phyloP scores from a whole-genome alignment of 1,140 invertebrate genomes.

The Brachionus angularis region DNA sequence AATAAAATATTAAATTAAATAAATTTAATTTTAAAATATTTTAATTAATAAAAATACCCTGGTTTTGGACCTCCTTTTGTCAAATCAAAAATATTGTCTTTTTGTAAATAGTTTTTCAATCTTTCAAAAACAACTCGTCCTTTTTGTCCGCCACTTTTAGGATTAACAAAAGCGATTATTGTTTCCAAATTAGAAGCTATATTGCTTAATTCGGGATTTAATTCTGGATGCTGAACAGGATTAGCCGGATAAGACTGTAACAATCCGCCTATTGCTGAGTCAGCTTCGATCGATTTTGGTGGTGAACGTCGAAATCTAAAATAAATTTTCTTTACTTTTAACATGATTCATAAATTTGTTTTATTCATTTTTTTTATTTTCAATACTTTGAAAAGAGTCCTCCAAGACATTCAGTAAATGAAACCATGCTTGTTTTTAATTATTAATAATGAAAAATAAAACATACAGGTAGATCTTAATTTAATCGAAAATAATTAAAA shows the following conservation, averaged over 20 bases:
- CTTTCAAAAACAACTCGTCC: conserved; percentile 33
- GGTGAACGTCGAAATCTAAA: conserved; percentile 15
- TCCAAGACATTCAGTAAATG: conserved; percentile 39
- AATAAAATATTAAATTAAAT: neutral
- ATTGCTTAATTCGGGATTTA: conserved; percentile 34
- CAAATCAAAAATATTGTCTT: conserved; percentile 36
- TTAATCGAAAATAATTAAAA: too few relatives aligned
- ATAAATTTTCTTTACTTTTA: neutral
- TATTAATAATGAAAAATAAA: too few relatives aligned
- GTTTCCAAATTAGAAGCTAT: neutral
- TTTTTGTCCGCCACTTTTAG: conserved; percentile 43
- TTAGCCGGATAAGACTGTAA: conserved; percentile 39
- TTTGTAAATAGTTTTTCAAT: conserved; percentile 13
- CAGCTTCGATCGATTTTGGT: conserved; percentile 31
- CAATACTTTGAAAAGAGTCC: conserved; percentile 21
- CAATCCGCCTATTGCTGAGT: conserved; percentile 35
- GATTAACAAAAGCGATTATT: conserved; percentile 44
- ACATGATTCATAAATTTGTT: neutral
- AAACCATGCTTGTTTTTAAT: conserved; percentile 23
- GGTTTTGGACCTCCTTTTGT: conserved; percentile 26
- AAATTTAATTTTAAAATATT: neutral
- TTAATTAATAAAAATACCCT: neutral
- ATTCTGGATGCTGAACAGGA: conserved; percentile 34
- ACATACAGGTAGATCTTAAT: too few relatives aligned
- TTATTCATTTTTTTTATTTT: too few relatives aligned